phyloP scores from a whole-genome alignment of 2,113 vertebrate species.

The Brienomyrus longianalis region DNA sequence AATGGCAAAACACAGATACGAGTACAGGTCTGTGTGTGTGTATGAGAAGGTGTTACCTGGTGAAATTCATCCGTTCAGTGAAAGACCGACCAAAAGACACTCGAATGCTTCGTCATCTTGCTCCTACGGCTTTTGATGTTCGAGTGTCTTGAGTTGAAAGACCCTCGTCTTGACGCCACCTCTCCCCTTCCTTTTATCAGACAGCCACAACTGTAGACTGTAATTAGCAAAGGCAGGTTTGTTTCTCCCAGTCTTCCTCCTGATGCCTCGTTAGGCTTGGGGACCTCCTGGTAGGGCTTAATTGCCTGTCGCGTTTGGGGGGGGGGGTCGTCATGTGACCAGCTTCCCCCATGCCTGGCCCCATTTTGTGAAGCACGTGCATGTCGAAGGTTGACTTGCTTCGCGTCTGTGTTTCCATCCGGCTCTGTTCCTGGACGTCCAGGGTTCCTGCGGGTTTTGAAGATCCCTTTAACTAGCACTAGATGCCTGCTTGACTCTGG shows the following conservation, averaged over 20 bases:
- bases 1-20: no score
- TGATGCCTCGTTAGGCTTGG: background rate
- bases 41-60: background rate
- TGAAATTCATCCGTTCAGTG: background rate
- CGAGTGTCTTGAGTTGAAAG: background rate
- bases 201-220: background rate
- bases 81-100: background rate
- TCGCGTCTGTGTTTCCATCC: no score
- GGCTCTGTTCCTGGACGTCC: background rate
- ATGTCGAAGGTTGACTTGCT: background rate
- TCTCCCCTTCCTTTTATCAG: background rate
- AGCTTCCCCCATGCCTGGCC: background rate
- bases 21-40: no score
- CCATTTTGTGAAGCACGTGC: background rate
- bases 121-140: background rate
- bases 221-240: background rate
- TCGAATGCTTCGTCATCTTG: background rate
- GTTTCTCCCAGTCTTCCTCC: conserved; percentile 13
- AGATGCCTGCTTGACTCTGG: background rate
- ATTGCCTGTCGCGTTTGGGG: background rate
- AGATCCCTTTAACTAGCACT: background rate
- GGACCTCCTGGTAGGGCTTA: background rate
- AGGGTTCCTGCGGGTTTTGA: background rate
- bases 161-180: no score
- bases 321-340: background rate